These are phyloP conservation scores for Euglossa dilemma DNA, from an alignment of 1,140 invertebrate species.

Conservation along the genomic window DNA sequence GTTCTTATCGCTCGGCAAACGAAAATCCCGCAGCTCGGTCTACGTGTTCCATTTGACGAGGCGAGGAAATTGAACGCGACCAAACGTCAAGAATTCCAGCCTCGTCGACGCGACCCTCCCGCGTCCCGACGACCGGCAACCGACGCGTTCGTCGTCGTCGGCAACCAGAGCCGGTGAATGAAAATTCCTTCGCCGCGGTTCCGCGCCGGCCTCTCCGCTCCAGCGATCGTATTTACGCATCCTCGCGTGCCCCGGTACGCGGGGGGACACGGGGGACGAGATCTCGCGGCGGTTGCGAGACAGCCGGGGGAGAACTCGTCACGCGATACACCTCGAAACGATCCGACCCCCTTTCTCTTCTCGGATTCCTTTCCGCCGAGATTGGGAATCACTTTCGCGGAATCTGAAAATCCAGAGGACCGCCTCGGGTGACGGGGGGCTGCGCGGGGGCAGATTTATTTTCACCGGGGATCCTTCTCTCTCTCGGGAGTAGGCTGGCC, in stretches of 20 bases:
- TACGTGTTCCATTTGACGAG: slow-evolving; percentile 37
- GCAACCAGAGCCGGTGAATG: not conserved
- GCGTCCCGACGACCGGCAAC: not conserved
- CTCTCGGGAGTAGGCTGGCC: not conserved
- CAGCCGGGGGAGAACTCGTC: not conserved
- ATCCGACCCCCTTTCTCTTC: not conserved
- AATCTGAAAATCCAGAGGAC: slow-evolving; percentile 31
- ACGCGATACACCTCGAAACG: not conserved
- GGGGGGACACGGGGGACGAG: not conserved
- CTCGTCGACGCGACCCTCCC: not conserved
- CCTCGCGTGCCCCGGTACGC: not conserved
- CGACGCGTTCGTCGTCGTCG: not conserved
- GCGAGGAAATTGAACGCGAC: slow-evolving; percentile 49
- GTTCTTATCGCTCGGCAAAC: not conserved
- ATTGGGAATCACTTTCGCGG: slow-evolving; percentile 55
- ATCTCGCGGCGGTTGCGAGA: too few relatives aligned
- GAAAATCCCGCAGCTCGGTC: slow-evolving; percentile 47
- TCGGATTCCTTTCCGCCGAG: not conserved
- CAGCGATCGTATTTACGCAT: not conserved
- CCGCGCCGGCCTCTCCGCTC: not conserved
- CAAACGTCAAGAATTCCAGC: not conserved
- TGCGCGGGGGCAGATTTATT: slow-evolving; percentile 32
- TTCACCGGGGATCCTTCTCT: slow-evolving; percentile 22
- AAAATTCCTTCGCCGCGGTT: not conserved
- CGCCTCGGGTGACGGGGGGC: slow-evolving; percentile 9